Base-by-base conservation (phyloP, 2,888 invertebrate genomes). In the Incurvaria masculella region DNA sequence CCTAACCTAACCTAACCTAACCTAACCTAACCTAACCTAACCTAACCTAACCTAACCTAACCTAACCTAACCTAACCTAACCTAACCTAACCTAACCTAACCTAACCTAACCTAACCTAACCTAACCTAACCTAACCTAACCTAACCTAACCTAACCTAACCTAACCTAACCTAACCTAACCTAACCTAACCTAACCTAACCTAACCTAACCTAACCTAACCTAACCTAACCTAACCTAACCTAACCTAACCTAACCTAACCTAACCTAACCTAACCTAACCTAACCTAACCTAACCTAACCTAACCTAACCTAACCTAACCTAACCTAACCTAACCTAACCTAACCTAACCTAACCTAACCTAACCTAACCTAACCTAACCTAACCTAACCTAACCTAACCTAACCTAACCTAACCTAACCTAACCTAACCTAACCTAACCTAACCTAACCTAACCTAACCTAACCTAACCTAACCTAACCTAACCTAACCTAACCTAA, bases 301-400 rank as follows among this genome's bases (percentile, higher is more conserved):
- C 49, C 49, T 49, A 49, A 49, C 49, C 48, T 49, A 49, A 49
- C 49, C 49, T 49, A 48, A 44, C 51, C 49, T 51, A 49, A 49
- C 46, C 45, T 46, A 46, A 46, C 45, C 46, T 46, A 49, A 51
- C 51, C 51, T 51, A 51, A 51, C 51, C 51, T 51, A 51, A 51
- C 50, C 51, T 51, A 51, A 51, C 51, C 49, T 49, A 50, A 53
- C 50, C 51, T 51, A 52, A 54, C 51, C 51, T 52, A 52, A 54
- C 52, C 52, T 51, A 52, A 52, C 50, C 50, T 51, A 53, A 51
- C 50, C 51, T 50, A 53, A 53, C 50, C 50, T 51, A 52, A 50
- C 49, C 49, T 49, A 52, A 50, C 50, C 49, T 50, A 46, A 41
- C 47, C 46, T 49, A 52, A 50, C 48, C 52, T 49, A 49, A 49